phyloP scores from a whole-genome alignment of 2,113 vertebrate species.

The Gavialis gangeticus region DNA sequence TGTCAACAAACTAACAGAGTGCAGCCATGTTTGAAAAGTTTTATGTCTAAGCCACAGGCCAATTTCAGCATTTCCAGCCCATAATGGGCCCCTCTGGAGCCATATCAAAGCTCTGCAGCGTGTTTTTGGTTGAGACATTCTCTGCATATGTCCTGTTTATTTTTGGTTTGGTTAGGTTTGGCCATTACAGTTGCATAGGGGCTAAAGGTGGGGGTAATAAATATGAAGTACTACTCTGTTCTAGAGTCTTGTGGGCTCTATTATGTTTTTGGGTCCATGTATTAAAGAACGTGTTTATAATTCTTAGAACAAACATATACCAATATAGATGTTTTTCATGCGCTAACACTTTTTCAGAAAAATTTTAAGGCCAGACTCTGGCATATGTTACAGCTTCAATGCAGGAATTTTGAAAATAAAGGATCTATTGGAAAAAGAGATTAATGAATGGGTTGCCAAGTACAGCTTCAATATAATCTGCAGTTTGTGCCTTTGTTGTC shows the following conservation, averaged over 20 bases:
- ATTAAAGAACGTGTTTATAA: background rate
- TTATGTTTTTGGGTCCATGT: background rate
- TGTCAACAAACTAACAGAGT: slow-evolving; percentile 58
- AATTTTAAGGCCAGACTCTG: background rate
- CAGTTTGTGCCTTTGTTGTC: background rate
- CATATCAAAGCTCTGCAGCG: background rate
- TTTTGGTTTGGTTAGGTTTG: slow-evolving; percentile 26
- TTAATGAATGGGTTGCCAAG: slow-evolving; percentile 7
- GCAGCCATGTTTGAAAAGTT: slow-evolving; percentile 44
- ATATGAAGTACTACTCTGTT: background rate
- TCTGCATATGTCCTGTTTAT: background rate
- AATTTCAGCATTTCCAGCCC: slow-evolving; percentile 32
- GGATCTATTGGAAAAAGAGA: background rate
- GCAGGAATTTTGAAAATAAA: background rate
- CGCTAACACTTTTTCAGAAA: background rate
- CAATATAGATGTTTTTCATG: background rate
- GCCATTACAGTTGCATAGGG: background rate
- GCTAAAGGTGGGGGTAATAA: background rate
- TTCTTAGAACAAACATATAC: background rate
- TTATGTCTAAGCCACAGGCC: slow-evolving; percentile 29
- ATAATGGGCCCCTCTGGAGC: background rate
- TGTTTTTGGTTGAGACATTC: background rate
- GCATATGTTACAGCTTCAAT: background rate
- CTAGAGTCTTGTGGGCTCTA: background rate
- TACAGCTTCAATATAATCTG: background rate